A percentile compares a stretch with the other conserved stretches of the same genome.
phyloP scores from a whole-genome alignment of 1,140 invertebrate species.

The Scaptomyza montana region DNA sequence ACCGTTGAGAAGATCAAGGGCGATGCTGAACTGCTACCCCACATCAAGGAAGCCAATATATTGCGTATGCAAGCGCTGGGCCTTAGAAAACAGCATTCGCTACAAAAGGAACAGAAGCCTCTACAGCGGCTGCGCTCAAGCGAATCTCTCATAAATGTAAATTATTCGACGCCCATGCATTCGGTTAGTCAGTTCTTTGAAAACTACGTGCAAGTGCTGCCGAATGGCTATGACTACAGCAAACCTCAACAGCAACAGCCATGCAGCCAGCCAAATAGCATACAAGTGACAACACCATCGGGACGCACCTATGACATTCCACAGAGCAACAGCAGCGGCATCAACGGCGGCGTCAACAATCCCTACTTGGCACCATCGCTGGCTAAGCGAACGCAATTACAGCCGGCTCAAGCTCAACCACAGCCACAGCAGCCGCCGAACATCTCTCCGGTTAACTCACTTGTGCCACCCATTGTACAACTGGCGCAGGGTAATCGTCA shows the following conservation, averaged over 20 bases:
- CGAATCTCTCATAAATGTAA: conserved; percentile 67
- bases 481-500: conserved; percentile 15
- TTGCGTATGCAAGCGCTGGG: conserved; percentile 59
- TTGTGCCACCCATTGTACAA: conserved; percentile 65
- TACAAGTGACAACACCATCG: conserved; percentile 73
- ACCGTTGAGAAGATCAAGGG: conserved; percentile 77
- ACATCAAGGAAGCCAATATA: conserved; percentile 67
- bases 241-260: conserved; percentile 55
- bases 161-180: conserved; percentile 77
- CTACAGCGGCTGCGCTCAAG: conserved; percentile 42
- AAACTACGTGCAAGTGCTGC: conserved; percentile 70
- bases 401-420: conserved; percentile 18
- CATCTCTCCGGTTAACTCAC: conserved; percentile 71
- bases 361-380: conserved; percentile 73
- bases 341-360: conserved; percentile 61
- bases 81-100: conserved; percentile 13
- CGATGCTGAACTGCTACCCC: conserved; percentile 75
- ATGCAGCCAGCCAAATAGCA: conserved; percentile 55
- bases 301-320: conserved; percentile 78
- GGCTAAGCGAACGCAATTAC: conserved; percentile 60
- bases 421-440: conserved; percentile 44
- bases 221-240: conserved; percentile 73
- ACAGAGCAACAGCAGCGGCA: conserved; percentile 71
- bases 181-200: conserved; percentile 72
- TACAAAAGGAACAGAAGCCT: conserved; percentile 27